Conservation (phyloP, 2,888 invertebrate genomes). For the Creontiades dilutus region DNA sequence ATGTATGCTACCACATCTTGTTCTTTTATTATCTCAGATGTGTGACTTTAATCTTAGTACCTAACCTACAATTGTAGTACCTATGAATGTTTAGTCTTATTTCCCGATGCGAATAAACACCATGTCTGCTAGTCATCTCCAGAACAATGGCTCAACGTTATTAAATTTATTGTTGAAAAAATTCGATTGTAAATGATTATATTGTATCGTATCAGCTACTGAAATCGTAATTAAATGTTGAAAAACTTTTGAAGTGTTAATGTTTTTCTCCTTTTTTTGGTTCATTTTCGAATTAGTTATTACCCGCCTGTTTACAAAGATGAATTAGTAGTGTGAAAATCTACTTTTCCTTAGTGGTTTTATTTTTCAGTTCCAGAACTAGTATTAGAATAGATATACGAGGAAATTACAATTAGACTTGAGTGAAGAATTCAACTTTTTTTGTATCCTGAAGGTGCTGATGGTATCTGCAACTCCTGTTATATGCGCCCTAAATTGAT, state of each 20-base stretch:
- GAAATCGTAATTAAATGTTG: conserved; percentile 12
- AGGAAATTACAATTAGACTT: too few species aligned
- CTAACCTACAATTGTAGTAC: background rate
- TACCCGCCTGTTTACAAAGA: too few species aligned
- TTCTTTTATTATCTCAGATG: background rate
- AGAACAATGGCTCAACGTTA: conserved; percentile 48
- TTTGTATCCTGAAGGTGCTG: too few species aligned
- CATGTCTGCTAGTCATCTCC: conserved; percentile 47
- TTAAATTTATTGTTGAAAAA: conserved; percentile 7
- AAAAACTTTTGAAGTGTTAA: background rate
- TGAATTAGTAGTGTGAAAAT: too few species aligned
- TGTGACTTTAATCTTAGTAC: conserved; percentile 14
- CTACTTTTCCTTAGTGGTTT: too few species aligned
- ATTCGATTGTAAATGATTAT: background rate
- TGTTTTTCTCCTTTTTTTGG: background rate
- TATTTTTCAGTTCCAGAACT: too few species aligned
- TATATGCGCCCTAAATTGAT: too few species aligned
- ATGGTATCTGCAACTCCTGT: too few species aligned
- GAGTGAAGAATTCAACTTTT: too few species aligned
- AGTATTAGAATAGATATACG: too few species aligned
- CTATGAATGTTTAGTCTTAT: background rate
- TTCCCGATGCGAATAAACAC: conserved; percentile 11
- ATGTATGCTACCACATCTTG: background rate
- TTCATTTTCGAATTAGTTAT: too few species aligned
- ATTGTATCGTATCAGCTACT: background rate